These are phyloP conservation scores for Calonectris borealis DNA, from an alignment of 2,113 vertebrate species.

Conservation along the genomic window DNA sequence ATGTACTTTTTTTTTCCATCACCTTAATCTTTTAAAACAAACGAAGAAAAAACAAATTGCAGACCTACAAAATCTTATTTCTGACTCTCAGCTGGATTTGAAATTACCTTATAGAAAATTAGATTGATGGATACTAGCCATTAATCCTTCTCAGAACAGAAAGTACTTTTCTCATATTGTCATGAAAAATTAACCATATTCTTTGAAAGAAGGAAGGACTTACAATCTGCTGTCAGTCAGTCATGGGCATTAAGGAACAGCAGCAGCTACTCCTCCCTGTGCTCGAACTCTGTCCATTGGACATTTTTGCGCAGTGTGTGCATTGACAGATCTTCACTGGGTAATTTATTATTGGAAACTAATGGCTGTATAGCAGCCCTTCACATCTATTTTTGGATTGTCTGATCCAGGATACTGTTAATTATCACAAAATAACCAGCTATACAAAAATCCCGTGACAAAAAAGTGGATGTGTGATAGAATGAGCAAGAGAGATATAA, in stretches of 20 bases:
- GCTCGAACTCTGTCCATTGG: neutral
- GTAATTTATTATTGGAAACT: neutral
- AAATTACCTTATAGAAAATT: neutral
- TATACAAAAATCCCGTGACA: neutral
- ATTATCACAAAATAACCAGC: neutral
- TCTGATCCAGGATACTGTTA: neutral
- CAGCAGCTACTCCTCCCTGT: neutral
- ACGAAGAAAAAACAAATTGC: neutral
- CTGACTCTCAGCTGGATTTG: neutral
- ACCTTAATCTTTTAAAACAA: conserved; percentile 1
- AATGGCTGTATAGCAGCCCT: neutral
- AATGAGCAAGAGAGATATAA: neutral
- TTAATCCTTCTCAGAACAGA: neutral
- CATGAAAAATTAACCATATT: neutral
- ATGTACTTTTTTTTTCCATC: neutral
- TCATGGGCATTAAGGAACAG: neutral
- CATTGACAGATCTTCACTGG: neutral
- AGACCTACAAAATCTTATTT: neutral
- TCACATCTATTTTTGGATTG: neutral
- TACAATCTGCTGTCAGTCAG: neutral
- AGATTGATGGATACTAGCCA: neutral
- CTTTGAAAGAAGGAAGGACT: neutral
- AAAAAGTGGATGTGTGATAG: neutral
- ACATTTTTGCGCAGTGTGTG: neutral
- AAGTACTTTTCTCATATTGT: neutral